Evolutionary conservation across 2,113 vertebrate species (phyloP).

Genomic region (Neogobius melanostomus): DNA sequence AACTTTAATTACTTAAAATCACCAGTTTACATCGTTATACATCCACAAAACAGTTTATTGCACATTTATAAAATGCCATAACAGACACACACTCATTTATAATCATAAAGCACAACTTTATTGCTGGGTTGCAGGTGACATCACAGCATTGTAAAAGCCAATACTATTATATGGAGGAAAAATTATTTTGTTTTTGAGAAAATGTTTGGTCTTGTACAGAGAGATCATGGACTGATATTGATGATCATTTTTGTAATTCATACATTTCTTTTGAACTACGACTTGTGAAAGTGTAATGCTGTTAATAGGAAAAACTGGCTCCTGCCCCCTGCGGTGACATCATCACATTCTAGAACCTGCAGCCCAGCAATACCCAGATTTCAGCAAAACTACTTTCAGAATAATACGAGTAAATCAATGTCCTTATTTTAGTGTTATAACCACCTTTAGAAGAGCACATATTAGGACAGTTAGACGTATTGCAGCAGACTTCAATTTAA

Average conservation of each 20-base stretch:
- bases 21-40: slow-evolving; percentile 15
- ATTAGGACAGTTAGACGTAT: background rate
- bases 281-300: too few species aligned
- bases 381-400: slow-evolving; percentile 17
- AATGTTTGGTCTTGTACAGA: too few species aligned
- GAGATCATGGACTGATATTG: too few species aligned
- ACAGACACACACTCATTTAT: background rate
- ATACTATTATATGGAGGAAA: too few species aligned
- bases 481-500: background rate
- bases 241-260: too few species aligned
- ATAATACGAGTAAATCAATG: background rate
- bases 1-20: slow-evolving; percentile 44
- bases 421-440: slow-evolving; percentile 13
- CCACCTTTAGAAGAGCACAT: slow-evolving; percentile 5
- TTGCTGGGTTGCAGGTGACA: too few species aligned
- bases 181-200: too few species aligned
- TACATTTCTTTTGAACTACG: too few species aligned
- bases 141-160: too few species aligned
- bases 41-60: slow-evolving; percentile 35
- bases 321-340: too few species aligned
- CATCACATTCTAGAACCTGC: too few species aligned
- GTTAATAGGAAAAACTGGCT: too few species aligned
- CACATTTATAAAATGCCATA: slow-evolving; percentile 31
- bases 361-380: slow-evolving; percentile 2
- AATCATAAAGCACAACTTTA: slow-evolving; percentile 14